Evolutionary conservation across 2,797 vertebrate species (phyloP).

Genomic region (Cryptoprocta ferox): DNA sequence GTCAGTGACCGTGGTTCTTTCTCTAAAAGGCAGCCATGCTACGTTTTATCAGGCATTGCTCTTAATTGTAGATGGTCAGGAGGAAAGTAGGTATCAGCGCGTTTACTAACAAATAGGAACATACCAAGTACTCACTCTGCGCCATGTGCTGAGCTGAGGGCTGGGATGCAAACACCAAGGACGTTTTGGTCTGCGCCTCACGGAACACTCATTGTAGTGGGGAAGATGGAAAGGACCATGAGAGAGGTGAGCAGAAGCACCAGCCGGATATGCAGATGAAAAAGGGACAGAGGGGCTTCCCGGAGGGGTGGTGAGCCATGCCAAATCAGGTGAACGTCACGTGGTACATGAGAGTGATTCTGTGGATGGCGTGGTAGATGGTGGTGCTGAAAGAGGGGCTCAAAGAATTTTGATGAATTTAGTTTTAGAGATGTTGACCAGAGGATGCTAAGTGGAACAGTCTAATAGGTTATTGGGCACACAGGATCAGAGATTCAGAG

Average conservation of each 20-base stretch:
- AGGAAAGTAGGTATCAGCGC: not conserved
- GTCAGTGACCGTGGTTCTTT: not conserved
- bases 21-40: not conserved
- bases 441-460: accelerated
- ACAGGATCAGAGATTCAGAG: not conserved
- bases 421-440: accelerated
- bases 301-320: not conserved
- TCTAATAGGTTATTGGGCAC: not conserved
- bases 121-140: not conserved
- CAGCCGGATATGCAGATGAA: not conserved
- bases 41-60: not conserved
- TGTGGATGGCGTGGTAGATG: accelerated
- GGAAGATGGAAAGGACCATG: not conserved
- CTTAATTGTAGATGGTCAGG: not conserved
- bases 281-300: not conserved
- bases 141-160: not conserved
- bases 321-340: too few species aligned
- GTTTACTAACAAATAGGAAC: not conserved
- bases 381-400: not conserved
- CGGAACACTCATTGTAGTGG: not conserved
- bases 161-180: not conserved
- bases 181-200: not conserved
- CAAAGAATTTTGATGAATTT: not conserved
- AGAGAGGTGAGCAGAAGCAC: not conserved
- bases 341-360: accelerated